Evolutionary conservation across 2,797 vertebrate genomes (phyloP).

Genomic region (Psittacula derbiana): DNA sequence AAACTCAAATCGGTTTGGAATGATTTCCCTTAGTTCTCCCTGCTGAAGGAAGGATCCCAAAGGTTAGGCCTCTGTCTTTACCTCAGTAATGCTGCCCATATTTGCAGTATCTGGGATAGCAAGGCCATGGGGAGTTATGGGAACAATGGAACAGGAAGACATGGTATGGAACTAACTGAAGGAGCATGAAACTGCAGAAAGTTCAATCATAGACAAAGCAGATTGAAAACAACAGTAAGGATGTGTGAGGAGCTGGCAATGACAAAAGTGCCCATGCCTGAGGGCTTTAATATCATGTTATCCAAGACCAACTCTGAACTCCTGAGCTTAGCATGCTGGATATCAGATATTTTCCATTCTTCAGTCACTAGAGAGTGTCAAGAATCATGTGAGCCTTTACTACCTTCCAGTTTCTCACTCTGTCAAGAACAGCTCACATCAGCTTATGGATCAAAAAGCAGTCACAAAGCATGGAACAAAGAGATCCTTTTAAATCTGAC

Average conservation of each 20-base stretch:
- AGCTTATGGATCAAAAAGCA: background rate
- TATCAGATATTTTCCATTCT: background rate
- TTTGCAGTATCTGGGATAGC: background rate
- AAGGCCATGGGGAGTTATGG: background rate
- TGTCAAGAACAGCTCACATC: background rate
- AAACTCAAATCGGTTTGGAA: background rate
- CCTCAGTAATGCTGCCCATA: slow-evolving; percentile 57
- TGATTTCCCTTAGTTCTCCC: background rate
- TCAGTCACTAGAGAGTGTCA: background rate
- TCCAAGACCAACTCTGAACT: background rate
- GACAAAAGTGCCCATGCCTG: background rate
- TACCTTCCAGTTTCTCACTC: background rate
- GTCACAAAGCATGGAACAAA: background rate
- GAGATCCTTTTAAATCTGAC: background rate
- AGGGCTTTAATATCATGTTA: background rate
- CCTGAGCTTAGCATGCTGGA: background rate
- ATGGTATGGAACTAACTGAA: background rate
- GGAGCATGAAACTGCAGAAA: background rate
- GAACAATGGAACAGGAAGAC: background rate
- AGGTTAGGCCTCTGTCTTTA: slow-evolving; percentile 11
- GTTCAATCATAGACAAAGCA: background rate
- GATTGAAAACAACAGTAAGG: background rate
- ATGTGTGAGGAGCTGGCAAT: background rate
- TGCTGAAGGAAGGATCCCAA: background rate
- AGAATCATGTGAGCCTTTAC: background rate